A percentile compares a stretch with the other conserved stretches of the same genome.
These are phyloP conservation scores for Nephrotoma appendiculata DNA, from an alignment of 2,888 invertebrate species.

Conservation along the genomic window DNA sequence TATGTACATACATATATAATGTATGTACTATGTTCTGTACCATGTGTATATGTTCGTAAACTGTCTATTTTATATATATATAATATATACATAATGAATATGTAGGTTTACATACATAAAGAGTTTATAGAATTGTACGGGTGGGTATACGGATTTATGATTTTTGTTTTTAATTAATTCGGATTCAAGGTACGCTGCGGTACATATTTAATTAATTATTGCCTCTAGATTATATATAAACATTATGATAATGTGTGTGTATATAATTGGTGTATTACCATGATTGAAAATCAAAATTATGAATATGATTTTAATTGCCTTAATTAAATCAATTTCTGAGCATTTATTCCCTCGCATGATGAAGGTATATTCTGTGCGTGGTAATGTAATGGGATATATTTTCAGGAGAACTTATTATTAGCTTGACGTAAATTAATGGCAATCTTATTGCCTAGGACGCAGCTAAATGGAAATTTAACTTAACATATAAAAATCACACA, in stretches of 20 bases:
- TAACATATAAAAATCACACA: too few species aligned
- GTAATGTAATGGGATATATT: too few species aligned
- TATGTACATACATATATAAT: neutral
- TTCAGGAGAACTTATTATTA: too few species aligned
- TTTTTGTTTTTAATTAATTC: neutral
- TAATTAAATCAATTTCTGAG: neutral
- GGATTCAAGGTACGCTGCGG: neutral
- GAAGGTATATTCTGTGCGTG: too few species aligned
- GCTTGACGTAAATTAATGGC: too few species aligned
- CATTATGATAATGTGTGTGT: neutral
- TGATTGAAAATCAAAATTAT: neutral
- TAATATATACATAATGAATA: neutral
- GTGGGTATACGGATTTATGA: neutral
- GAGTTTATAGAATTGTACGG: neutral
- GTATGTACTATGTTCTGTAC: neutral
- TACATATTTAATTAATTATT: neutral
- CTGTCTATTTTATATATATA: neutral
- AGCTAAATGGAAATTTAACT: too few species aligned
- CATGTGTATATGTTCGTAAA: neutral
- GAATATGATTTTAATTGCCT: neutral
- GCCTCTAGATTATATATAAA: neutral
- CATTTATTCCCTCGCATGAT: too few species aligned
- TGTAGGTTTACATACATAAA: neutral
- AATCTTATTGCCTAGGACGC: too few species aligned
- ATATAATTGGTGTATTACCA: neutral